Evolutionary conservation across 2,888 invertebrate genomes (phyloP).

Genomic region (Scaptodrosophila latifasciaeformis): DNA sequence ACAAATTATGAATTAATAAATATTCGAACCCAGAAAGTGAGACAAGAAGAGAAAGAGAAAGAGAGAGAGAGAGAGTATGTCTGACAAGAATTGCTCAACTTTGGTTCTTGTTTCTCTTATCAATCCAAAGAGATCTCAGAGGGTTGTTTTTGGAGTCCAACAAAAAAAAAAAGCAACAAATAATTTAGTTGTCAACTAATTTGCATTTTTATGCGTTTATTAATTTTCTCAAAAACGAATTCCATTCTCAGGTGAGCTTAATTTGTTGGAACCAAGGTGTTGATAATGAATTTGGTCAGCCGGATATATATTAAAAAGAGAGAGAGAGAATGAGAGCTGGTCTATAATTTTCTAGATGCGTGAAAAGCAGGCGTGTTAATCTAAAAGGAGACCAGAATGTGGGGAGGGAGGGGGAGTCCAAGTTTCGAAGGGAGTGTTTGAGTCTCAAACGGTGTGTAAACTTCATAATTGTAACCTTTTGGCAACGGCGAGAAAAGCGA

Average conservation of each 20-base stretch:
- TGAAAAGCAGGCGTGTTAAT: constrained; percentile 25
- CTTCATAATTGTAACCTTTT: constrained; percentile 69
- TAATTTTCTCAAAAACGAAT: neutral
- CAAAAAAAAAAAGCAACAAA: too few relatives aligned
- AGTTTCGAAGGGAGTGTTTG: neutral
- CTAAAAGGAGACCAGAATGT: neutral
- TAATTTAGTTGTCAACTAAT: constrained; percentile 25
- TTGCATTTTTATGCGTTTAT: constrained; percentile 28
- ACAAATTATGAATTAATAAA: constrained; percentile 60
- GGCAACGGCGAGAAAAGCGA: constrained; percentile 30
- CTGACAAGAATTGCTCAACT: constrained; percentile 35
- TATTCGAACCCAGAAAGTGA: constrained; percentile 30
- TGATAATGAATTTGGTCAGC: constrained; percentile 53
- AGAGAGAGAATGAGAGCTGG: constrained; percentile 24
- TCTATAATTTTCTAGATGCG: constrained; percentile 29
- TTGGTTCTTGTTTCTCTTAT: constrained; percentile 15
- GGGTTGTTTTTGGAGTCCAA: constrained; percentile 2
- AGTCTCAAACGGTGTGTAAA: constrained; percentile 60
- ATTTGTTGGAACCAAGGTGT: constrained; percentile 68
- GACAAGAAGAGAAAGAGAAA: neutral
- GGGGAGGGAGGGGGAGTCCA: neutral
- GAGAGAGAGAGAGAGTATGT: constrained; percentile 7
- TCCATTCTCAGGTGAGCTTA: constrained; percentile 32
- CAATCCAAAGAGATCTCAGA: constrained; percentile 8
- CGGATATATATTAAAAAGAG: constrained; percentile 14